Conservation (phyloP, 2,888 invertebrate genomes). For the Trileptium ribeirensis region DNA sequence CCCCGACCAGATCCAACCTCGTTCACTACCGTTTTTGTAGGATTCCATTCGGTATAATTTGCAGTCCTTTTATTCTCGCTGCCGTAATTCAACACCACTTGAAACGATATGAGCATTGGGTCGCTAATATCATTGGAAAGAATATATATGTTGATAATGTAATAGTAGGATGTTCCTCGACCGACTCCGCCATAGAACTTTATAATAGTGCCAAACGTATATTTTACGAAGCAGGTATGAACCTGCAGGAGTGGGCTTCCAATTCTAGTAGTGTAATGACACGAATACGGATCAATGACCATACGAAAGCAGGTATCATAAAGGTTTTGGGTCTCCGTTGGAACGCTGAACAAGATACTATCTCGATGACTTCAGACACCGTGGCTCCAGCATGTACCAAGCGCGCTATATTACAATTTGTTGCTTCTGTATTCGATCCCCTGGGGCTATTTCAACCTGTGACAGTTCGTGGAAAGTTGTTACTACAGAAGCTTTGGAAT, state of each 20-base stretch:
- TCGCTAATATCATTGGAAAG: constrained; percentile 9
- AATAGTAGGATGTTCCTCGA: not conserved
- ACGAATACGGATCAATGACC: not conserved
- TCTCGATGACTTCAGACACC: not conserved
- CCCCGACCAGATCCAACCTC: constrained; percentile 28
- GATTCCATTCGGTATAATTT: constrained; percentile 35
- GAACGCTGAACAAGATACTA: constrained; percentile 15
- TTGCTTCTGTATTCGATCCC: constrained; percentile 37
- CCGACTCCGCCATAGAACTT: constrained; percentile 13
- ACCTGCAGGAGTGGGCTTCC: constrained; percentile 21
- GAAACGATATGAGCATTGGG: not conserved
- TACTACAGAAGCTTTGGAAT: constrained; percentile 42
- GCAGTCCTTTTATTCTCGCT: constrained; percentile 31
- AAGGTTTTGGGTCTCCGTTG: constrained; percentile 24
- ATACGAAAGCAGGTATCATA: not conserved
- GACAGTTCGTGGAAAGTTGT: constrained; percentile 32
- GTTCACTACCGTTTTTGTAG: constrained; percentile 30
- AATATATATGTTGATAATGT: constrained; percentile 37
- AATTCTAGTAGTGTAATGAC: constrained; percentile 6
- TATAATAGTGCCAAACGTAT: constrained; percentile 26
- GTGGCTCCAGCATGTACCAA: constrained; percentile 27
- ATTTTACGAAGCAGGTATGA: constrained; percentile 23
- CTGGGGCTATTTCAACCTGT: constrained; percentile 33
- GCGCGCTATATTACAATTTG: constrained; percentile 28
- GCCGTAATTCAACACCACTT: constrained; percentile 17